phyloP scores from a whole-genome alignment of 2,888 invertebrate species.

The Koerneria pararmatus region DNA sequence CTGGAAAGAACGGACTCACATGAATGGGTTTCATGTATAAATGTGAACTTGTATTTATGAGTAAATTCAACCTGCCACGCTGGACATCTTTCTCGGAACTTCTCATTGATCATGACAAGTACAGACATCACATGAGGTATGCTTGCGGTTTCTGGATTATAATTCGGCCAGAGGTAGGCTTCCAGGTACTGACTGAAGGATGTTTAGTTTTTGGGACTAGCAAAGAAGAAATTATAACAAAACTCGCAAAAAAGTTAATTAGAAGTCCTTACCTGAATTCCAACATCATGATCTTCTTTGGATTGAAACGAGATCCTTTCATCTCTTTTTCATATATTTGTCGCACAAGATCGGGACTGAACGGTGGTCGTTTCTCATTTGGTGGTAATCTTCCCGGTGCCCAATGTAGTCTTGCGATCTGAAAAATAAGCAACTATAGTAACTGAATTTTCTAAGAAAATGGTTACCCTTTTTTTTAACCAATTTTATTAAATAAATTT shows the following conservation, averaged over 20 bases:
- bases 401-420: slow-evolving; percentile 90
- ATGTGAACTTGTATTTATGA: no score
- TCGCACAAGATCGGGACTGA: slow-evolving; percentile 36
- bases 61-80: slow-evolving; percentile 84
- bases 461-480: no score
- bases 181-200: slow-evolving; percentile 83
- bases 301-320: slow-evolving; percentile 49
- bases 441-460: no score
- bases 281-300: slow-evolving; percentile 41
- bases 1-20: no score
- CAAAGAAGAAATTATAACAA: neutral
- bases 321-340: slow-evolving; percentile 47
- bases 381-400: slow-evolving; percentile 84
- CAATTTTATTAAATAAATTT: no score
- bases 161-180: slow-evolving; percentile 94
- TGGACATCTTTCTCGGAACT: slow-evolving; percentile 84
- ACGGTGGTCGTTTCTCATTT: slow-evolving; percentile 32
- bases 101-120: slow-evolving; percentile 96
- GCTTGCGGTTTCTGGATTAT: slow-evolving; percentile 67
- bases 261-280: slow-evolving; percentile 38
- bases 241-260: neutral
- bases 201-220: no score
- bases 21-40: no score
- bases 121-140: slow-evolving; percentile 76
- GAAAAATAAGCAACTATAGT: no score